Evolutionary conservation across 2,113 vertebrate genomes (phyloP).

Genomic region (Malaclemys terrapin): DNA sequence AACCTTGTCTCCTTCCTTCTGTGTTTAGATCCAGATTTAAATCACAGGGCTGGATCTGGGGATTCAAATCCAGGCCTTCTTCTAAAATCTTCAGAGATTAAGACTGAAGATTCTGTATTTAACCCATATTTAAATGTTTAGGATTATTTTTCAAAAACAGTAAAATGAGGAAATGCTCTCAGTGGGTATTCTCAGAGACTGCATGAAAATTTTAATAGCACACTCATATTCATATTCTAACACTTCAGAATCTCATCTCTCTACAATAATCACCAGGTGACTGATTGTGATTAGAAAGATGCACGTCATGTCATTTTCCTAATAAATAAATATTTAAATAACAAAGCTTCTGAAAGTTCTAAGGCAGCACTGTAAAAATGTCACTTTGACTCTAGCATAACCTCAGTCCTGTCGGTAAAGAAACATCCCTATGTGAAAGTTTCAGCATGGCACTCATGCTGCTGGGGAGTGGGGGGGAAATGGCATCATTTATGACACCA

Average conservation of each 20-base stretch:
- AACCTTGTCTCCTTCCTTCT: neutral
- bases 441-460: neutral
- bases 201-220: conserved; percentile 13
- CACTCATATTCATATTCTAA: neutral
- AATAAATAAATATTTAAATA: neutral
- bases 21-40: neutral
- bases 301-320: neutral
- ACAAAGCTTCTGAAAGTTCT: neutral
- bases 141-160: neutral
- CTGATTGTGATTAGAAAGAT: conserved; percentile 12
- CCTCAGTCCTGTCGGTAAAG: neutral
- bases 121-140: neutral
- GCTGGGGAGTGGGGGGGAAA: neutral
- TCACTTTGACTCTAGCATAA: neutral
- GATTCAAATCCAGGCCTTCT: neutral
- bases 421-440: neutral
- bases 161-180: neutral
- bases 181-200: neutral
- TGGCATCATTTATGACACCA: neutral
- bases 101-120: neutral
- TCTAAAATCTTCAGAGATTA: neutral
- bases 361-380: neutral
- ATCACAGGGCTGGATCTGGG: neutral
- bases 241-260: neutral
- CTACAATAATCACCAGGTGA: neutral